Evolutionary conservation across 2,888 invertebrate species (phyloP), one percentile per base, ranked within the genome.

Genomic region (Chamaedrilus cognettii): DNA sequence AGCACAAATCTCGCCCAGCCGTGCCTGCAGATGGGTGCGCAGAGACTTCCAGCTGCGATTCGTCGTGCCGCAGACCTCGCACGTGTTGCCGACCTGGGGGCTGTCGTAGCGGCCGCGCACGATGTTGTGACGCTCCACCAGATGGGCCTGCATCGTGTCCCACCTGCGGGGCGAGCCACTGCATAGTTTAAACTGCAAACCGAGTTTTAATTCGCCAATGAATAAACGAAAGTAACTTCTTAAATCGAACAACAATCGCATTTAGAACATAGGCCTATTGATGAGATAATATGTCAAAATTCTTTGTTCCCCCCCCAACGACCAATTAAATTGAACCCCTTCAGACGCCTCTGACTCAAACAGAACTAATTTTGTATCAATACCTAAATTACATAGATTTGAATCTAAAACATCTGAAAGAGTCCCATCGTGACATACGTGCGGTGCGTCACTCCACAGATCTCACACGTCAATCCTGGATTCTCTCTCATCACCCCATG

Each of bases 71-170:
- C 55, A 52, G 15, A 19, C 55, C 5, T 52, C 55, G 26, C 55
- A 52, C 11, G 55, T 52, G 55, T 52, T 11, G 15, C 28, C 26
- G 55, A 7, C 7, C 26, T 52, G 55, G 11, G 55, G 55, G 55
- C 23, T 23, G 55, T 52, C 55, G 26, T 19, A 52, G 5, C 28
- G 11, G 15, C 26, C 55, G 7, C 55, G 11, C 23, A 52, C 55
- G 26, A 52, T 52, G 15, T 26, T 26, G 55, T 52, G 55, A 7
- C 28, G 11, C 55, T 52, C 55, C 55, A 52, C 15, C 23, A 52
- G 55, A 26, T 52, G 55, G 11, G 55, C 26, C 28, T 26, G 11
- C 55, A 52, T 52, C 23, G 55, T 52, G 55, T 52, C 55, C 55
- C 55, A 52, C 23, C 26, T 15, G 7, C 26, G 11, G 28, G 11